These are phyloP conservation scores for Drosophila fungiperda DNA, from an alignment of 2,888 invertebrate genomes.

Conservation along the genomic window DNA sequence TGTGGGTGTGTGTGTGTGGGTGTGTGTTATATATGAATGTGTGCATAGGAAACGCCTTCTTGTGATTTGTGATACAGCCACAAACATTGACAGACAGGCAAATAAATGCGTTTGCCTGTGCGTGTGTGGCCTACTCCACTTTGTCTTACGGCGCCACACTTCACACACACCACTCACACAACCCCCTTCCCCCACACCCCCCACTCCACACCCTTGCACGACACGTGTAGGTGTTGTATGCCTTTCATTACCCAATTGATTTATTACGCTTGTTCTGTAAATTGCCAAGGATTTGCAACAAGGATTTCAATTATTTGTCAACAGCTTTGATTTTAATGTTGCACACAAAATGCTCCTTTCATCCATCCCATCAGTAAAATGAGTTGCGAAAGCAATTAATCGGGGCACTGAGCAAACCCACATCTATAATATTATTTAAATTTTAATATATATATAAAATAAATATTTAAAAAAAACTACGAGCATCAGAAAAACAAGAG, in stretches of 20 bases:
- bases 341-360: conserved; percentile 12
- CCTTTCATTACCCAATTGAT: conserved; percentile 75
- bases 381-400: conserved; percentile 1
- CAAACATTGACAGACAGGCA: conserved; percentile 64
- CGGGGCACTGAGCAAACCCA: not conserved
- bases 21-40: not conserved
- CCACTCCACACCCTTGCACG: conserved; percentile 1
- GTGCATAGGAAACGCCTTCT: conserved; percentile 20
- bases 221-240: conserved; percentile 48
- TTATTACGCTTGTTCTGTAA: conserved; percentile 75
- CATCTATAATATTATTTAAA: not conserved
- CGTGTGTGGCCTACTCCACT: conserved; percentile 48
- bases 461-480: not conserved
- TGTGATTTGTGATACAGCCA: conserved; percentile 60
- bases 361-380: not conserved
- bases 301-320: conserved; percentile 78
- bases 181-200: not conserved
- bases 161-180: not conserved
- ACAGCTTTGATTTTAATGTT: conserved; percentile 76
- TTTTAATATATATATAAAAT: too few relatives aligned
- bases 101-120: conserved; percentile 10
- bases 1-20: conserved; percentile 19
- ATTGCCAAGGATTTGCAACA: conserved; percentile 71
- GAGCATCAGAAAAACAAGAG: not conserved
- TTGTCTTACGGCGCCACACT: conserved; percentile 35